Base-by-base conservation (phyloP, 2,888 invertebrate species). In the Acrocyrtus sp. region DNA sequence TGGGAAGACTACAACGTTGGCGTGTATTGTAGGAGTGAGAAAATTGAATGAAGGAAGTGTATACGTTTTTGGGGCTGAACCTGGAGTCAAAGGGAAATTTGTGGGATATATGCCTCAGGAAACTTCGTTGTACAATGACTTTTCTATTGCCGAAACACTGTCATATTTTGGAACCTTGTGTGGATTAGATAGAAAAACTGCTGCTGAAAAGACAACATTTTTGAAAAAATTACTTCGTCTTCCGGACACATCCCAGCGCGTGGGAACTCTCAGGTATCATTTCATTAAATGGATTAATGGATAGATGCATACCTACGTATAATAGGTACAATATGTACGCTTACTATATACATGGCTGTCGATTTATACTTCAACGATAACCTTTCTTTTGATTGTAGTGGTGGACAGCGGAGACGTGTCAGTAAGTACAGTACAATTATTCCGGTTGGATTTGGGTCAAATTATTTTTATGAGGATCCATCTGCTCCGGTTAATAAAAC, bases 1-100 rank as follows among this genome's bases (percentile, higher is more conserved):
- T 84, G 95, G 95, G 12, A 97, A 97, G 85, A 72, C 72, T 5
- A 96, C 96, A 0, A 86, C 96, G 15, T 88, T 97, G 3, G 92
- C 94, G 56, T 95, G 95, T 85, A 92, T 96, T 82, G 94, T 97
- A 21, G 96, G 96, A 3, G 87, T 95, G 51, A 88, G 95, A 82
- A 88, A 91, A 81, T 86, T 96, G 54, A 92, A 95, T 85, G 89
- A 90, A 1, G 96, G 96, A 3, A 92, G 92, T 84, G 92, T 96
- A 80, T 91, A 90, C 87, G 95, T 96, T 34, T 88, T 96, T 60
- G 96, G 96, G 0, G 93, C 94, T 19, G 91, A 90, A 82, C 96
- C 96, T 0, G 96, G 95, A 2, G 91, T 93, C 1, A 90, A 90
- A 83, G 97, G 97, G 15, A 92, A 92, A 83, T 88, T 94, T 22